Percentiles rank a stretch among this genome's conserved stretches.
phyloP scores from a whole-genome alignment of 2,797 vertebrate species.

The Manis crassicaudata region DNA sequence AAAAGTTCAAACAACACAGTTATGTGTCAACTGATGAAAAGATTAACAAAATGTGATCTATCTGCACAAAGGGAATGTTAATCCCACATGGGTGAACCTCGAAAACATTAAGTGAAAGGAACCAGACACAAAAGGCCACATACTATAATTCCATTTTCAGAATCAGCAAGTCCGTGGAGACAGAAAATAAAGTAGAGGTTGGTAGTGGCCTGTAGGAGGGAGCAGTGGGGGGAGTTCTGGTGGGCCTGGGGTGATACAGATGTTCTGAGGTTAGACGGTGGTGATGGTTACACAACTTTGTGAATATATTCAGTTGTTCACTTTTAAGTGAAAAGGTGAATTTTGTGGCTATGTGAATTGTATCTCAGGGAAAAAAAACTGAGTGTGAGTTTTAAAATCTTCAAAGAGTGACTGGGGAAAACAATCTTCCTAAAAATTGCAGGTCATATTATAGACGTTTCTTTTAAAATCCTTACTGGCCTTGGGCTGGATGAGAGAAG shows the following conservation, averaged over 20 bases:
- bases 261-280: background rate
- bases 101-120: conserved; percentile 4
- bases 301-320: background rate
- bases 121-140: background rate
- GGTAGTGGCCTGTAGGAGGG: background rate
- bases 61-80: background rate
- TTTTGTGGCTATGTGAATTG: background rate
- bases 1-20: background rate
- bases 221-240: background rate
- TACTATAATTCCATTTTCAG: background rate
- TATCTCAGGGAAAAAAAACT: background rate
- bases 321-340: conserved; percentile 10
- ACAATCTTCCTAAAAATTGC: background rate
- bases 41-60: background rate
- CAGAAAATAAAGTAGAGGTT: background rate
- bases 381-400: background rate
- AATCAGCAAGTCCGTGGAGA: conserved; percentile 27
- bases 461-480: conserved; percentile 5
- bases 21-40: background rate
- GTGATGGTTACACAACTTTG: background rate
- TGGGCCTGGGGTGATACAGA: background rate
- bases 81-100: background rate
- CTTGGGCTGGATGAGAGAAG: background rate
- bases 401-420: background rate
- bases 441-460: background rate